These are phyloP conservation scores for Poecilia velifera DNA, from an alignment of 2,797 vertebrate genomes.

Conservation along the genomic window DNA sequence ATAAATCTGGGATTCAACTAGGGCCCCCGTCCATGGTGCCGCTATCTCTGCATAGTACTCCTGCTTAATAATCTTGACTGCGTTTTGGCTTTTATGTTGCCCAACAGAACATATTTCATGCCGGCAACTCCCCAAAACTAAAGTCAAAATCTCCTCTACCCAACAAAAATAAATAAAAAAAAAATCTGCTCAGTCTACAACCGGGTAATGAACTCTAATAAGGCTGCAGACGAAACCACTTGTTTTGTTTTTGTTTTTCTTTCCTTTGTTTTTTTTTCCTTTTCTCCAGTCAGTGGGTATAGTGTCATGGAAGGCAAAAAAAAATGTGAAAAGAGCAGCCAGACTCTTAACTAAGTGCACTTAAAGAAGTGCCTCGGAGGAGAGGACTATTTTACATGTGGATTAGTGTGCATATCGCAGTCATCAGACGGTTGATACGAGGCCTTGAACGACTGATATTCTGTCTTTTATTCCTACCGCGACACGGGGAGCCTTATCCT, in stretches of 20 bases:
- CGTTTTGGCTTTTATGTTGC: slow-evolving; percentile 37
- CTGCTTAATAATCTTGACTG: slow-evolving; percentile 35
- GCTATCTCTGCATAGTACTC: background rate
- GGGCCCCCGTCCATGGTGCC: background rate
- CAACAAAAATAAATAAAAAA: slow-evolving; percentile 40
- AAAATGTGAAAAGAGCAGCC: slow-evolving; percentile 16
- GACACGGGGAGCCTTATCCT: slow-evolving; percentile 74
- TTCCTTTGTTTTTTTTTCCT: too few relatives aligned
- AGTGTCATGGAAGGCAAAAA: slow-evolving; percentile 23
- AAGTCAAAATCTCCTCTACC: slow-evolving; percentile 48
- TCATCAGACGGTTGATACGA: slow-evolving; percentile 68
- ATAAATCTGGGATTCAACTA: background rate
- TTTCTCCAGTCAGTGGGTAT: slow-evolving; percentile 26
- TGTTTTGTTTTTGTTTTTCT: background rate
- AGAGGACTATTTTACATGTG: slow-evolving; percentile 77
- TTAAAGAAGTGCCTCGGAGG: slow-evolving; percentile 70
- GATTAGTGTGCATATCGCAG: slow-evolving; percentile 78
- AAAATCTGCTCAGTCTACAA: slow-evolving; percentile 45
- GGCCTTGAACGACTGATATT: slow-evolving; percentile 60
- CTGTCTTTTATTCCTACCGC: slow-evolving; percentile 73
- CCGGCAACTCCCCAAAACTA: slow-evolving; percentile 56
- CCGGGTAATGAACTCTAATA: slow-evolving; percentile 67
- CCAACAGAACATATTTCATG: background rate
- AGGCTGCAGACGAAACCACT: slow-evolving; percentile 33
- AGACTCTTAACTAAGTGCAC: slow-evolving; percentile 62